These are phyloP conservation scores for Trileptium ribeirensis DNA, from an alignment of 2,888 invertebrate species.

Conservation along the genomic window DNA sequence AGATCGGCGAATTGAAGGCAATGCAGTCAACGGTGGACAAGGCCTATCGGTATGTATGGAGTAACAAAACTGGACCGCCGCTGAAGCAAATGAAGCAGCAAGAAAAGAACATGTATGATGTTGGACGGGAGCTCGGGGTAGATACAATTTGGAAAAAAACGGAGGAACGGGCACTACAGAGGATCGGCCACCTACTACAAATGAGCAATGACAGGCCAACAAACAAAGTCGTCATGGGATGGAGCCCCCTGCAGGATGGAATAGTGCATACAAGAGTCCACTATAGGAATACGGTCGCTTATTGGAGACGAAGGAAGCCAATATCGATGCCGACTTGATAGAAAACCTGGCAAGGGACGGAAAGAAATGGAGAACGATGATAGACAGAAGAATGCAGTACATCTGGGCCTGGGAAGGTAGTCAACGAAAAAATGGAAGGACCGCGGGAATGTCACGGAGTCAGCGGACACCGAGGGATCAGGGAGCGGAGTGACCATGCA, in stretches of 20 bases:
- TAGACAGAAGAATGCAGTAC: neutral
- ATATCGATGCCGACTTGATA: neutral
- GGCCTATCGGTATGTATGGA: conserved; percentile 6
- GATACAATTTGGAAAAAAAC: neutral
- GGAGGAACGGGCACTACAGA: neutral
- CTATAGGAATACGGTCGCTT: neutral
- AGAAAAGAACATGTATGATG: conserved; percentile 1
- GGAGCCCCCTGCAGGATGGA: neutral
- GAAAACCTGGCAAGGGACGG: neutral
- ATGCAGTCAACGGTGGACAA: neutral
- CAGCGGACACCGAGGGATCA: no score
- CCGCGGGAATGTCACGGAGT: no score
- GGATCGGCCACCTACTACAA: conserved; percentile 1
- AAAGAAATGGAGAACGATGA: neutral
- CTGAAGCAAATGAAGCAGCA: neutral
- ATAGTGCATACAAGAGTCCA: neutral
- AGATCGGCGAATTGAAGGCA: neutral
- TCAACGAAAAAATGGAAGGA: no score
- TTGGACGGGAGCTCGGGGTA: neutral
- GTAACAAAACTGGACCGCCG: neutral
- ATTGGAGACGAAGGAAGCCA: neutral
- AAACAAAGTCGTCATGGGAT: neutral
- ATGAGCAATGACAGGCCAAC: neutral
- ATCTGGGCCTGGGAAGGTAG: neutral
- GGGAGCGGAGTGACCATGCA: no score